These are phyloP conservation scores for Callopanchax toddi DNA, from an alignment of 2,113 vertebrate species.

Conservation along the genomic window DNA sequence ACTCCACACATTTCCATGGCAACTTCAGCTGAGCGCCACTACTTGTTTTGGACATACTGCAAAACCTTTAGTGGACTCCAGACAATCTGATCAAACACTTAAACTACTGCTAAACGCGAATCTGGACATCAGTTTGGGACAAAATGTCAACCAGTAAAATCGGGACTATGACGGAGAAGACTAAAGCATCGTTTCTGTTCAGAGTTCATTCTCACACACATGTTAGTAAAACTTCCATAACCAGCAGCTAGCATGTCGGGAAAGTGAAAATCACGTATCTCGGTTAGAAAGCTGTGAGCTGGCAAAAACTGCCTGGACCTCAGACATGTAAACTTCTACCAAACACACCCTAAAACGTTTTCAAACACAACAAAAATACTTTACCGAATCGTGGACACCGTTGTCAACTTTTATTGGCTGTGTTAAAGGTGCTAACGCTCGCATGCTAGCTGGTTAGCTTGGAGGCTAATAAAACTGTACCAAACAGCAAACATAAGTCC, in stretches of 20 bases:
- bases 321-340: not conserved
- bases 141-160: not conserved
- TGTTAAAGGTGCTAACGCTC: slow-evolving; percentile 25
- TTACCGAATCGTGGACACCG: not conserved
- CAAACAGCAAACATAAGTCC: slow-evolving; percentile 55
- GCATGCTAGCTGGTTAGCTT: slow-evolving; percentile 72
- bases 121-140: too few species aligned
- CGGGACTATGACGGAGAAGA: not conserved
- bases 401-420: not conserved
- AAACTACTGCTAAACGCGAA: not conserved
- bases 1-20: slow-evolving; percentile 14
- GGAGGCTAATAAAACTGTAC: slow-evolving; percentile 69
- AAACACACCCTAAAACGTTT: not conserved
- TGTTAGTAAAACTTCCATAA: slow-evolving; percentile 37
- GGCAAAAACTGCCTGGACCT: slow-evolving; percentile 28
- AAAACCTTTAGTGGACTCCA: not conserved
- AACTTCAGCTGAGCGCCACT: not conserved
- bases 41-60: not conserved
- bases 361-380: not conserved
- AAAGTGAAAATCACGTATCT: slow-evolving; percentile 34
- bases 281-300: slow-evolving; percentile 45
- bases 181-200: not conserved
- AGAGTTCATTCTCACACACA: slow-evolving; percentile 24
- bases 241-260: slow-evolving; percentile 17
- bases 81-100: not conserved